These are phyloP conservation scores for Istiophorus platypterus DNA, from an alignment of 2,113 vertebrate species.

Conservation along the genomic window DNA sequence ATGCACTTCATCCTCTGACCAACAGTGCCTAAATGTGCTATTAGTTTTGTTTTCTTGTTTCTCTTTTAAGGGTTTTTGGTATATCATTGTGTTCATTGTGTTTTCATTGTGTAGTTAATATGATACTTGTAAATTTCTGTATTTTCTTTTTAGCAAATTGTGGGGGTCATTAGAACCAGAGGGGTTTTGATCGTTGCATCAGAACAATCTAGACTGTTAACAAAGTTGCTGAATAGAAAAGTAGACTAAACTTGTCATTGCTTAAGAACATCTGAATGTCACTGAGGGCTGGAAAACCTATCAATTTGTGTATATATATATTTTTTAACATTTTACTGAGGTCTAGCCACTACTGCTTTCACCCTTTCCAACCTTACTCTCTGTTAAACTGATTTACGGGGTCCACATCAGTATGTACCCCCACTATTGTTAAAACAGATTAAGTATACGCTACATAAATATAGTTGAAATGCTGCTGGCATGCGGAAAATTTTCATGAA, in stretches of 20 bases:
- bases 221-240: background rate
- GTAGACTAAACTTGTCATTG: background rate
- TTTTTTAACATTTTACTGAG: background rate
- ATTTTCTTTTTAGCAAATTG: background rate
- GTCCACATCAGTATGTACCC: accelerated
- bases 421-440: constrained; percentile 16
- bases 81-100: constrained; percentile 10
- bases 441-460: background rate
- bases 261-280: background rate
- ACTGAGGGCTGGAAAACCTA: background rate
- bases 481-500: background rate
- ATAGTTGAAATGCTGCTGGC: constrained; percentile 10
- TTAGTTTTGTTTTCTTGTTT: background rate
- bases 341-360: background rate
- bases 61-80: constrained; percentile 1
- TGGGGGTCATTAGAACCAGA: background rate
- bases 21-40: constrained; percentile 57
- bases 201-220: background rate
- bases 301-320: background rate
- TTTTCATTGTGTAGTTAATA: constrained; percentile 6
- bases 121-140: background rate
- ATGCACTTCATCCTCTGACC: constrained; percentile 30
- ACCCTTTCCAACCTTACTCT: background rate
- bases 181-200: background rate
- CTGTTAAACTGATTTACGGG: background rate